Percentiles rank a stretch among this genome's conserved stretches.
These are phyloP conservation scores for Atrina japonica DNA, from an alignment of 2,888 invertebrate species.

Conservation along the genomic window DNA sequence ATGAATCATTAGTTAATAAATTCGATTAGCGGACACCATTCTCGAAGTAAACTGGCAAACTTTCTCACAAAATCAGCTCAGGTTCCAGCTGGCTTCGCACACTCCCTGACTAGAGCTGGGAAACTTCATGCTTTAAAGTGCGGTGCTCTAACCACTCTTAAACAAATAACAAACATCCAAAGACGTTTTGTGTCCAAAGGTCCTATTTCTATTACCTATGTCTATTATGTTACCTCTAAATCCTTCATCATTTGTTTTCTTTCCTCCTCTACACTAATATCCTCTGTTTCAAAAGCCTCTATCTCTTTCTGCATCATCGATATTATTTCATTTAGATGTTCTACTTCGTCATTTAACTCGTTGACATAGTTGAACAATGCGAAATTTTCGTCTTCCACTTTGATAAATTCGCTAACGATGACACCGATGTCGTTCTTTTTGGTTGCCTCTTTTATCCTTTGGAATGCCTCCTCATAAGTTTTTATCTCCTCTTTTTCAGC, in stretches of 20 bases:
- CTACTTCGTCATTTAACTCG: constrained; percentile 86
- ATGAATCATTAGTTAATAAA: too few species aligned
- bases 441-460: constrained; percentile 85
- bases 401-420: constrained; percentile 87
- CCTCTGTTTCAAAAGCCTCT: constrained; percentile 60
- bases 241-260: constrained; percentile 55
- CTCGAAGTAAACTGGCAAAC: too few species aligned
- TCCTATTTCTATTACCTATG: too few species aligned
- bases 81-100: too few species aligned
- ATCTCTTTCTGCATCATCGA: constrained; percentile 82
- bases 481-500: constrained; percentile 86
- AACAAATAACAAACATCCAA: too few species aligned
- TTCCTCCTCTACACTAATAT: constrained; percentile 57
- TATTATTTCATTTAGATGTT: constrained; percentile 66
- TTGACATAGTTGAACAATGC: constrained; percentile 91
- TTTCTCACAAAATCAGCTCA: too few species aligned
- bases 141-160: too few species aligned
- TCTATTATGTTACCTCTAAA: constrained; percentile 61
- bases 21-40: too few species aligned
- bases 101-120: too few species aligned
- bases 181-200: too few species aligned
- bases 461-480: constrained; percentile 88
- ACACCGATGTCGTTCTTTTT: constrained; percentile 74
- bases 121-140: too few species aligned
- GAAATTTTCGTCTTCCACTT: constrained; percentile 93